Conservation (phyloP, 2,797 vertebrate genomes). For the Nannoperca obscura region DNA sequence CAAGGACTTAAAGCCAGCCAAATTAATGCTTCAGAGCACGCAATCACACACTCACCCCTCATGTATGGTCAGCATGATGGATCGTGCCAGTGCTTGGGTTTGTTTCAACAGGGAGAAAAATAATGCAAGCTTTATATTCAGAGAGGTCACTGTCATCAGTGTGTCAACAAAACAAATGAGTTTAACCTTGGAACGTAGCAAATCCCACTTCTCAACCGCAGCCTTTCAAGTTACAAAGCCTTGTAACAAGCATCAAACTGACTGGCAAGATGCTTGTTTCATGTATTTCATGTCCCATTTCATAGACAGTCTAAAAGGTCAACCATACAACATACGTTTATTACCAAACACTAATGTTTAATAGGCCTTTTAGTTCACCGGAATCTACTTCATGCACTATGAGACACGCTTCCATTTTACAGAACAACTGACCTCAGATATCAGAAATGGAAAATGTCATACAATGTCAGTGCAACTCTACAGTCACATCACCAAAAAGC, state of each 20-base stretch:
- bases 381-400: conserved; percentile 56
- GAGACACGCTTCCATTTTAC: conserved; percentile 29
- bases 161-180: conserved; percentile 73
- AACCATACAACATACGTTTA: conserved; percentile 50
- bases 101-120: conserved; percentile 63
- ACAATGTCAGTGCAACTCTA: conserved; percentile 6
- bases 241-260: conserved; percentile 50
- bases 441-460: conserved; percentile 24
- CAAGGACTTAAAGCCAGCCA: conserved; percentile 54
- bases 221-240: conserved; percentile 17
- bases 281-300: conserved; percentile 40
- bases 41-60: conserved; percentile 36
- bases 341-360: conserved; percentile 52
- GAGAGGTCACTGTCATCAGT: conserved; percentile 67
- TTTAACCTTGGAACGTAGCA: conserved; percentile 70
- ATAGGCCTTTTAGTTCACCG: conserved; percentile 28
- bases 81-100: conserved; percentile 54
- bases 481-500: conserved; percentile 30
- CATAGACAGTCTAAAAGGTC: conserved; percentile 51
- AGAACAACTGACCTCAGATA: conserved; percentile 18
- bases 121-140: conserved; percentile 68
- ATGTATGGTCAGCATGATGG: conserved; percentile 66
- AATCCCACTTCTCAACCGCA: conserved; percentile 48
- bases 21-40: conserved; percentile 48
- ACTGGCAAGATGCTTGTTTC: conserved; percentile 44